Evolutionary conservation across 2,888 invertebrate species (phyloP).

Genomic region (Aproaerema taeniolella): DNA sequence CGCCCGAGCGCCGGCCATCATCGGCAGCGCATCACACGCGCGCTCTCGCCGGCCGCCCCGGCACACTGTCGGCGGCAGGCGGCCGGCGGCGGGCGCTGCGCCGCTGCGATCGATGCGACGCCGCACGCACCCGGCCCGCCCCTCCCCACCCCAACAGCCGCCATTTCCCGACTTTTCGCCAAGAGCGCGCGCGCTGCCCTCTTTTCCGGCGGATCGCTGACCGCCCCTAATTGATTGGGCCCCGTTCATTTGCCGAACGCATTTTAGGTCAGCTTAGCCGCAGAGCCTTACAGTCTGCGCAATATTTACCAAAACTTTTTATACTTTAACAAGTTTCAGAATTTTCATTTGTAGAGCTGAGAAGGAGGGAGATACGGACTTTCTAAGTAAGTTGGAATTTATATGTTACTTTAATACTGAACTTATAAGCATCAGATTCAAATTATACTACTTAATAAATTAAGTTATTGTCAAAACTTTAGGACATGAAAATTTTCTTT

Average conservation of each 20-base stretch:
- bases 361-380: too few relatives aligned
- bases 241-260: conserved; percentile 65
- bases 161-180: conserved; percentile 72
- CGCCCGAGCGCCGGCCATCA: conserved; percentile 78
- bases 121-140: conserved; percentile 49
- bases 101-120: conserved; percentile 48
- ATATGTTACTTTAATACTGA: too few relatives aligned
- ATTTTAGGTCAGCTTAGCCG: conserved; percentile 72
- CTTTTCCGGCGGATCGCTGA: conserved; percentile 72
- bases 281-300: conserved; percentile 49
- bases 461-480: too few relatives aligned
- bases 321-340: too few relatives aligned
- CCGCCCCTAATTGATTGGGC: conserved; percentile 75
- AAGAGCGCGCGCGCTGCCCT: conserved; percentile 79
- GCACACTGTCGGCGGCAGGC: conserved; percentile 56
- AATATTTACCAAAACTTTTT: conserved; percentile 8
- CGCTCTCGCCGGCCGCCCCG: conserved; percentile 76
- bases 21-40: conserved; percentile 73
- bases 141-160: conserved; percentile 45
- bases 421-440: too few relatives aligned
- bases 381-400: too few relatives aligned
- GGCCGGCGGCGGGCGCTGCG: conserved; percentile 61
- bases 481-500: too few relatives aligned
- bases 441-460: too few relatives aligned
- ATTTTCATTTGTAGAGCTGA: too few relatives aligned